These are phyloP conservation scores for Microtus richardsoni DNA, from an alignment of 2,113 vertebrate species.

Conservation along the genomic window DNA sequence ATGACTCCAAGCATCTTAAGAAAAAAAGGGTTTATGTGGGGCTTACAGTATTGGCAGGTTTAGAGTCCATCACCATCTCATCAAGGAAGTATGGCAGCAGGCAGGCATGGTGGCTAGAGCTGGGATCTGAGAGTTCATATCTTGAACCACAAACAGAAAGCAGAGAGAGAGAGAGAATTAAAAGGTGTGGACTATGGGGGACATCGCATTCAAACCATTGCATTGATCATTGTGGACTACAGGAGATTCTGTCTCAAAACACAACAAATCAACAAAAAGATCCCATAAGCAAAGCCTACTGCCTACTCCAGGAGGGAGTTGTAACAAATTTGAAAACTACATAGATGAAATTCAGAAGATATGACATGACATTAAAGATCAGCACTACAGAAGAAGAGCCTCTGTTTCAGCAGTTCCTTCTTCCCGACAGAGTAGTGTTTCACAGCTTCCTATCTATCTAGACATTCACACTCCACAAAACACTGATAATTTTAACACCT, in stretches of 20 bases:
- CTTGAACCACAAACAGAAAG: background rate
- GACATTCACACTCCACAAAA: background rate
- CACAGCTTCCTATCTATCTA: background rate
- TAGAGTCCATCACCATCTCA: background rate
- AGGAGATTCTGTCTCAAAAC: too few relatives aligned
- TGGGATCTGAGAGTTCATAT: too few relatives aligned
- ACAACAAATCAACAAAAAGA: background rate
- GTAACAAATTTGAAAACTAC: background rate
- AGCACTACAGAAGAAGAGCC: background rate
- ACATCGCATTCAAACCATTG: background rate
- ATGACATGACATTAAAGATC: background rate
- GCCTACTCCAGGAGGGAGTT: background rate
- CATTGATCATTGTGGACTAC: background rate
- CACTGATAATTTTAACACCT: background rate
- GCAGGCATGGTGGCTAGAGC: background rate
- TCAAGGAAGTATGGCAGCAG: background rate
- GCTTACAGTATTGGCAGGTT: background rate
- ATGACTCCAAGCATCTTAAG: background rate
- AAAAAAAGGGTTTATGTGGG: background rate
- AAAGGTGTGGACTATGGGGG: too few relatives aligned
- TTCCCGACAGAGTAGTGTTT: background rate
- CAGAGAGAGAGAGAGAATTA: background rate
- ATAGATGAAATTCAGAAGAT: background rate
- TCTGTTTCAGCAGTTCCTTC: background rate
- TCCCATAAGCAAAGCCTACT: background rate